Evolutionary conservation across 2,797 vertebrate genomes (phyloP).

Genomic region (Chrysocyon brachyurus): DNA sequence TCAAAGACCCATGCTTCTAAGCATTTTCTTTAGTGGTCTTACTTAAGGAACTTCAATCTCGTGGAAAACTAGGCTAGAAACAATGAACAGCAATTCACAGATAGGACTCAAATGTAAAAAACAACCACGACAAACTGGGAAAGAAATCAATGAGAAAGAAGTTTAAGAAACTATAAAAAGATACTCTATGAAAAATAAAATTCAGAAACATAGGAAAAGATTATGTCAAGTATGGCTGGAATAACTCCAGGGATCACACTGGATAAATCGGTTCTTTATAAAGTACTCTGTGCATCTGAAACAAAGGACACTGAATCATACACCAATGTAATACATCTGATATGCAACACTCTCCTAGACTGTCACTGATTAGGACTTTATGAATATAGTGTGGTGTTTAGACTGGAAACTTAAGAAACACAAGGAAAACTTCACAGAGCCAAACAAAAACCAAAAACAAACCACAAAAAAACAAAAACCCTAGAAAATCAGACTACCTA

Average conservation of each 20-base stretch:
- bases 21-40: background rate
- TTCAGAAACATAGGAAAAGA: background rate
- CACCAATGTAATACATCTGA: background rate
- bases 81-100: background rate
- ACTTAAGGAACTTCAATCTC: background rate
- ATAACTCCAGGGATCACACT: background rate
- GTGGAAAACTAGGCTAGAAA: constrained; percentile 7
- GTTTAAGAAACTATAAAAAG: background rate
- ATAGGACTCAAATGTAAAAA: constrained; percentile 13
- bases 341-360: no score
- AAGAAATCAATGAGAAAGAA: background rate
- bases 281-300: background rate
- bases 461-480: no score
- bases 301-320: background rate
- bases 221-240: background rate
- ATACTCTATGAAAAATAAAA: background rate
- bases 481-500: background rate
- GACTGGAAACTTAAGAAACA: background rate
- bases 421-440: background rate
- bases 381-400: background rate
- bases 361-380: background rate
- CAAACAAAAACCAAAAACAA: background rate
- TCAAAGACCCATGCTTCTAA: background rate
- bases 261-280: background rate
- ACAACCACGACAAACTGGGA: background rate